These are phyloP conservation scores for Diachrysia chrysitis DNA, from an alignment of 2,888 invertebrate species.

Conservation along the genomic window DNA sequence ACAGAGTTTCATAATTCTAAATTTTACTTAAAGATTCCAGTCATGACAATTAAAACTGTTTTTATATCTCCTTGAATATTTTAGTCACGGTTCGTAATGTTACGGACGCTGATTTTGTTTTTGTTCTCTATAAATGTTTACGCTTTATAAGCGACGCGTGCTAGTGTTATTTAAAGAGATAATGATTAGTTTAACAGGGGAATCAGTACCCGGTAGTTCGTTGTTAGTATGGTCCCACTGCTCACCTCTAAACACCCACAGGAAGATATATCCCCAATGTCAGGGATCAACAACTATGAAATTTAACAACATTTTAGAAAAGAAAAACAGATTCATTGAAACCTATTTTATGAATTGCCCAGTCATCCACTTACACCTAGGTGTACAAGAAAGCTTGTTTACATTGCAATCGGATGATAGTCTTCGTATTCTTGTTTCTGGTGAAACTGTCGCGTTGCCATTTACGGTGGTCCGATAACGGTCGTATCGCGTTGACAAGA, in stretches of 20 bases:
- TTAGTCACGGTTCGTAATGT: conserved; percentile 47
- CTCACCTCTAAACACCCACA: background rate
- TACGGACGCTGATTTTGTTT: conserved; percentile 44
- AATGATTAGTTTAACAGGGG: background rate
- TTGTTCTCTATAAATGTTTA: conserved; percentile 22
- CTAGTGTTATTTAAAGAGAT: background rate
- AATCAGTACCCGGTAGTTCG: conserved; percentile 1
- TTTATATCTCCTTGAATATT: conserved; percentile 39
- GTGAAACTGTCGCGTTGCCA: conserved; percentile 64
- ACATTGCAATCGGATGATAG: conserved; percentile 65
- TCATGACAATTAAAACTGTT: conserved; percentile 19
- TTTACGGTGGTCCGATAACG: conserved; percentile 63
- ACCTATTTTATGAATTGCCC: conserved; percentile 4
- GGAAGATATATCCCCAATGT: background rate
- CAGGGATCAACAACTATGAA: background rate
- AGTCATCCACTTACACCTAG: conserved; percentile 25
- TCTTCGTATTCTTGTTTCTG: conserved; percentile 68
- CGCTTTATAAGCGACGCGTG: conserved; percentile 15
- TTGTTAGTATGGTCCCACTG: background rate
- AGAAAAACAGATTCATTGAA: background rate
- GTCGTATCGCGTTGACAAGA: conserved; percentile 45
- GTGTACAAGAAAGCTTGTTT: conserved; percentile 67
- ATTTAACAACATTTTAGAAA: background rate
- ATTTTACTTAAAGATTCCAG: conserved; percentile 13
- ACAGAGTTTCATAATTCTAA: conserved; percentile 12